These are phyloP conservation scores for Manis crassicaudata DNA, from an alignment of 2,797 vertebrate species.

Conservation along the genomic window DNA sequence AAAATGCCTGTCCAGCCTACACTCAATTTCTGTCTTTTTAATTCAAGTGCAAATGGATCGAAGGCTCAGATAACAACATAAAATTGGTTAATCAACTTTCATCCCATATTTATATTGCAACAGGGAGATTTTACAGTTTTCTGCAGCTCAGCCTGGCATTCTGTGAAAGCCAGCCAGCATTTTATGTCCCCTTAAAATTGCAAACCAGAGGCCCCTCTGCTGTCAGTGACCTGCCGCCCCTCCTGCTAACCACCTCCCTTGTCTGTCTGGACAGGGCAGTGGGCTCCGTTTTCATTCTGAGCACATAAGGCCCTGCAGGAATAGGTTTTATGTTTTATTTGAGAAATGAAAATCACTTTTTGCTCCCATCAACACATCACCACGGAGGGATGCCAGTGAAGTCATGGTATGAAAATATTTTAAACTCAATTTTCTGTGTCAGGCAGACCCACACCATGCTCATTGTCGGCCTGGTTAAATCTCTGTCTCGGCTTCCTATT, in stretches of 20 bases:
- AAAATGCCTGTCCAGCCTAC: constrained; percentile 53
- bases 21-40: constrained; percentile 75
- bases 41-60: constrained; percentile 82
- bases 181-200: constrained; percentile 83
- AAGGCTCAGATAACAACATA: constrained; percentile 83
- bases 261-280: constrained; percentile 33
- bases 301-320: constrained; percentile 12
- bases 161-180: constrained; percentile 75
- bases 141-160: constrained; percentile 72
- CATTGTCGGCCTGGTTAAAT: constrained; percentile 50
- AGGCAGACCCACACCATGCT: not conserved
- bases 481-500: not conserved
- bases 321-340: constrained; percentile 71
- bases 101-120: constrained; percentile 84
- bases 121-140: constrained; percentile 81
- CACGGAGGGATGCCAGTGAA: constrained; percentile 62
- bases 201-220: constrained; percentile 76
- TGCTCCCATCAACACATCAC: constrained; percentile 32
- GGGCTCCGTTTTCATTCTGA: constrained; percentile 67
- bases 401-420: constrained; percentile 69
- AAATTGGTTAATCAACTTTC: constrained; percentile 86
- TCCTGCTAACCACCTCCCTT: constrained; percentile 67
- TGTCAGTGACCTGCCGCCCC: constrained; percentile 69
- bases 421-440: constrained; percentile 73
- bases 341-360: constrained; percentile 69